Percentiles rank a stretch among this genome's conserved stretches.
Conservation (phyloP, 2,888 invertebrate species). For the Xanthostigma xanthostigma region DNA sequence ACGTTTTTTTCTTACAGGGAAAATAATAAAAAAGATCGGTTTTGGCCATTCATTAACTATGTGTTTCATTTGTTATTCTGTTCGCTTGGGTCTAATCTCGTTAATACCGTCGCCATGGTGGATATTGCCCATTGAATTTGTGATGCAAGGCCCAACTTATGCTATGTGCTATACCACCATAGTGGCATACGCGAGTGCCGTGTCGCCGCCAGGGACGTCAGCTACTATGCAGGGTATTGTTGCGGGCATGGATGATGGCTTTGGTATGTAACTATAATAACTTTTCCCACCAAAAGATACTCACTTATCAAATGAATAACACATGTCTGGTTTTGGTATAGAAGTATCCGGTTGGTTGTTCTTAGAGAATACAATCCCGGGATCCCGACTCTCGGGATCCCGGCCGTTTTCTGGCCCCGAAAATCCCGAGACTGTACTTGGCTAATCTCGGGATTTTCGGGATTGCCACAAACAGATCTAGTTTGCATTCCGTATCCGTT, state of each 20-base stretch:
- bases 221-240: constrained; percentile 77
- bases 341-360: neutral
- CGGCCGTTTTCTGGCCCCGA: no score
- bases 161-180: constrained; percentile 73
- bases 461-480: no score
- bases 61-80: constrained; percentile 59
- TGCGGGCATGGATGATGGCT: constrained; percentile 78
- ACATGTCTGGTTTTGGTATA: no score
- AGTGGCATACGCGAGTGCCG: constrained; percentile 43
- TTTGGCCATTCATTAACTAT: constrained; percentile 64
- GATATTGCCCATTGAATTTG: constrained; percentile 60
- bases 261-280: constrained; percentile 35
- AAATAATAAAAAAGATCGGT: constrained; percentile 63
- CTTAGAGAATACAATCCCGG: no score
- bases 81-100: constrained; percentile 62
- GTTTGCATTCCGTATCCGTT: no score
- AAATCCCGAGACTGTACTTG: no score
- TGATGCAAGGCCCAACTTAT: constrained; percentile 77
- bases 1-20: constrained; percentile 33
- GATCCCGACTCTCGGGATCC: no score
- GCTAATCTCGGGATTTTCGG: no score
- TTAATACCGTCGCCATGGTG: constrained; percentile 69
- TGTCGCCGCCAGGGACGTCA: constrained; percentile 47
- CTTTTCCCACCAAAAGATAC: no score
- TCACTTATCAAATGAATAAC: no score